Conservation (phyloP, 2,888 invertebrate genomes). For the Drosophila affinis region DNA sequence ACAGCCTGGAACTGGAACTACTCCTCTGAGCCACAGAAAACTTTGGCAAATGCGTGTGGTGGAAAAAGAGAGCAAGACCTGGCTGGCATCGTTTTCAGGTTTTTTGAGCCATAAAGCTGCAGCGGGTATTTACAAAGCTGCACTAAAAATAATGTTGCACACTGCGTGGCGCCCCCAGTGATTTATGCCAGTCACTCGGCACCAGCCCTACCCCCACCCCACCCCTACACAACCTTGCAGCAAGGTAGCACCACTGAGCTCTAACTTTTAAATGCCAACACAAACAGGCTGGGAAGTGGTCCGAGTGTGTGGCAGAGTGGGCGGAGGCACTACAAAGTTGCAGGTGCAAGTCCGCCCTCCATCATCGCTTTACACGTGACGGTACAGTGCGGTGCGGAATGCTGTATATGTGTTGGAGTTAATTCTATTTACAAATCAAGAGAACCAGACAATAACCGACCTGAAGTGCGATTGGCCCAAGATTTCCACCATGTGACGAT, state of each 20-base stretch:
- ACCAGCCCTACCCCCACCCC: neutral
- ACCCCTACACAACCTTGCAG: neutral
- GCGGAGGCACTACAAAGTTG: constrained; percentile 2
- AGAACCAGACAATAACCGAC: no score
- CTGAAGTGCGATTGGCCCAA: no score
- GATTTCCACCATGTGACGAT: no score
- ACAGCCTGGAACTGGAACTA: constrained; percentile 1
- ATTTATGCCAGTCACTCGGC: constrained; percentile 56
- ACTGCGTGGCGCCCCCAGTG: constrained; percentile 47
- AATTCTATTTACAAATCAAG: no score
- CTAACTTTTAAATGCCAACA: neutral
- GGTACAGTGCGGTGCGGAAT: neutral
- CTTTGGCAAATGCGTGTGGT: constrained; percentile 51
- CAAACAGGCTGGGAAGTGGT: neutral
- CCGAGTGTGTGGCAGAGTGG: neutral
- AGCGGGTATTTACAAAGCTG: constrained; percentile 50
- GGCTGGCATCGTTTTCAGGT: constrained; percentile 56
- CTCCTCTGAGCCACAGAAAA: constrained; percentile 20
- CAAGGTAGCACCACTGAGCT: neutral
- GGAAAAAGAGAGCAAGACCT: constrained; percentile 34
- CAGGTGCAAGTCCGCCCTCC: neutral
- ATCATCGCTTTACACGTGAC: neutral
- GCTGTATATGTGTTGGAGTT: neutral
- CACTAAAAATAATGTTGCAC: constrained; percentile 64
- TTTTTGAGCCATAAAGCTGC: constrained; percentile 64